Percentiles rank a stretch among this genome's conserved stretches.
These are phyloP conservation scores for Nipponia nippon DNA, from an alignment of 2,113 vertebrate genomes.

Conservation along the genomic window DNA sequence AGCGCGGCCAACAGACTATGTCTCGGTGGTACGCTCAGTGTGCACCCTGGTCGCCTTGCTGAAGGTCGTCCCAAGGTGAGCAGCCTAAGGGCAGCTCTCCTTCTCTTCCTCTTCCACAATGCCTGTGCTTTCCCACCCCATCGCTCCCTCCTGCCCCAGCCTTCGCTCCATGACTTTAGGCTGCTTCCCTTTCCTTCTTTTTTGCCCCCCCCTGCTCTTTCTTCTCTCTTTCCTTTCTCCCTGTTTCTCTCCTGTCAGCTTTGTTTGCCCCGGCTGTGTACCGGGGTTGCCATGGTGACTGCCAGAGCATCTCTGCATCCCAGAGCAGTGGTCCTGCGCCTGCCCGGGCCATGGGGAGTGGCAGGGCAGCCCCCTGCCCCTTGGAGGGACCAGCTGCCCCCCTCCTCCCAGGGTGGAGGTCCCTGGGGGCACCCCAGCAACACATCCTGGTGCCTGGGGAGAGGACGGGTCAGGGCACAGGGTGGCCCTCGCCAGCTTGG, in stretches of 20 bases:
- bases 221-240: neutral
- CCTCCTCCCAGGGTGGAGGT: neutral
- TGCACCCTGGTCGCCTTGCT: fast-evolving
- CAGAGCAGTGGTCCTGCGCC: neutral
- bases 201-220: neutral
- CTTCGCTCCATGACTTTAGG: neutral
- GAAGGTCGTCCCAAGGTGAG: neutral
- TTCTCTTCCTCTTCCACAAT: neutral
- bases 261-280: slow-evolving; percentile 57
- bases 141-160: neutral
- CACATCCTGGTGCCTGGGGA: neutral
- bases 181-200: neutral
- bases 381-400: neutral
- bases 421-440: neutral
- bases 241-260: slow-evolving; percentile 25
- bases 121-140: neutral
- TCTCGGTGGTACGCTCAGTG: fast-evolving
- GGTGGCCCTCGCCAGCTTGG: neutral
- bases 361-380: neutral
- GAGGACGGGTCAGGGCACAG: neutral
- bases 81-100: neutral
- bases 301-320: slow-evolving; percentile 45
- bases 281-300: slow-evolving; percentile 65
- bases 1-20: fast-evolving
- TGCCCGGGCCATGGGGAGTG: neutral